Base-by-base conservation (phyloP, 2,113 vertebrate genomes). In the Archocentrus centrarchus region DNA sequence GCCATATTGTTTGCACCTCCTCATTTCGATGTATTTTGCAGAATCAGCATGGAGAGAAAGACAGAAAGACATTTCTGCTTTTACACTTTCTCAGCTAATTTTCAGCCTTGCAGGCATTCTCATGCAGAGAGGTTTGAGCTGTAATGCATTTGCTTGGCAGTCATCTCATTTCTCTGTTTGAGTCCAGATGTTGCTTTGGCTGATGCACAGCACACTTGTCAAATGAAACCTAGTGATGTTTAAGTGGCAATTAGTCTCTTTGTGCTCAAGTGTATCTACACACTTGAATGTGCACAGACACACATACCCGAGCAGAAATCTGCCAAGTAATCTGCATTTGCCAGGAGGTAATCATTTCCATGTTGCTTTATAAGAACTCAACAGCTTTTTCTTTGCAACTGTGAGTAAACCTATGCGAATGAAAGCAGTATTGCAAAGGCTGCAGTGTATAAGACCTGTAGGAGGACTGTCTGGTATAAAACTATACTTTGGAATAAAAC, bases 311-410 rank as follows among this genome's bases (percentile, higher is more conserved):
- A 73, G 68, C 27, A 73, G 47, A 55, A 73, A 73, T 55, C 27
- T 73, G 68, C 68, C 77, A 94, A 90, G 87, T 84, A 86, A 85
- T 82, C 85, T 76, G 57, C 77, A 82, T 88, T 93, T 92, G 93
- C 90, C 91, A 92, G 87, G 83, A 90, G 90, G 88, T 95, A 95
- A 95, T 95, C 92, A 92, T 92, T 95, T 95, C 95, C 94, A 94
- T 94, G 89, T 83, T 90, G 64, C 64, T 61, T 57, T 66, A 75
- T 86, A 76, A 86, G 86, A 90, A 90, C 75, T 79, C 83, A 77
- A 82, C 86, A 75, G 76, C 68, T 75, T 73, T 73, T 73, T 14
- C 68, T 35, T 83, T 70, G 50, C 39, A 70, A 55, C 81, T 87
- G 85, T 81, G 77, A 82, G 27, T 41, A 41, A 66, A 80, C 63